Percentiles rank a stretch among this genome's conserved stretches.
Conservation (phyloP, 2,888 invertebrate species). For the Pyrocoelia pectoralis region DNA sequence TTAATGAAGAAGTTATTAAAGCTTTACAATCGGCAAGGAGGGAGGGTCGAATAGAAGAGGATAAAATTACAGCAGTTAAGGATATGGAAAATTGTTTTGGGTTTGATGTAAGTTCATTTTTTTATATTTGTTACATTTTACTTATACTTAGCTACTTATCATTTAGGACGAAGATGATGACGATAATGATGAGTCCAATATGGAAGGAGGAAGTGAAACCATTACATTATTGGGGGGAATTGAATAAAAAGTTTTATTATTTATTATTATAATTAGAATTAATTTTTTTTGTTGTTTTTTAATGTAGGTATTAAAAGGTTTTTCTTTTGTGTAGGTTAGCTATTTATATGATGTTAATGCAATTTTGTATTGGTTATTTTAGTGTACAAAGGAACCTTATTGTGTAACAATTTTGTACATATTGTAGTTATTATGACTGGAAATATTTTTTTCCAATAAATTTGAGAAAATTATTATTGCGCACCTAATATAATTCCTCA, state of each 20-base stretch:
- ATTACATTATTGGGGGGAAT: conserved; percentile 52
- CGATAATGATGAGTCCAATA: conserved; percentile 61
- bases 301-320: neutral
- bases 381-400: neutral
- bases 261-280: neutral
- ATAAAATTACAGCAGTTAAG: conserved; percentile 63
- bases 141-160: conserved; percentile 20
- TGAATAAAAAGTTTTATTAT: conserved; percentile 17
- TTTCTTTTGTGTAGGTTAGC: conserved; percentile 1
- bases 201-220: conserved; percentile 52
- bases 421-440: conserved; percentile 6
- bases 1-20: conserved; percentile 60
- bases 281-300: conserved; percentile 1
- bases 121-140: neutral
- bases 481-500: too few species aligned
- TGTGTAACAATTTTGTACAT: conserved; percentile 6
- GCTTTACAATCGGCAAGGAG: conserved; percentile 56
- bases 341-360: neutral
- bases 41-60: conserved; percentile 50
- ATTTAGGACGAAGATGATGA: conserved; percentile 60
- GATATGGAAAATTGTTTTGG: conserved; percentile 86
- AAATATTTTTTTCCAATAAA: conserved; percentile 10
- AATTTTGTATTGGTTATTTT: neutral
- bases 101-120: conserved; percentile 71
- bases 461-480: neutral